A percentile compares a stretch with the other conserved stretches of the same genome.
Evolutionary conservation across 2,888 invertebrate genomes (phyloP).

Genomic region (Hydrotaea cyrtoneurina): DNA sequence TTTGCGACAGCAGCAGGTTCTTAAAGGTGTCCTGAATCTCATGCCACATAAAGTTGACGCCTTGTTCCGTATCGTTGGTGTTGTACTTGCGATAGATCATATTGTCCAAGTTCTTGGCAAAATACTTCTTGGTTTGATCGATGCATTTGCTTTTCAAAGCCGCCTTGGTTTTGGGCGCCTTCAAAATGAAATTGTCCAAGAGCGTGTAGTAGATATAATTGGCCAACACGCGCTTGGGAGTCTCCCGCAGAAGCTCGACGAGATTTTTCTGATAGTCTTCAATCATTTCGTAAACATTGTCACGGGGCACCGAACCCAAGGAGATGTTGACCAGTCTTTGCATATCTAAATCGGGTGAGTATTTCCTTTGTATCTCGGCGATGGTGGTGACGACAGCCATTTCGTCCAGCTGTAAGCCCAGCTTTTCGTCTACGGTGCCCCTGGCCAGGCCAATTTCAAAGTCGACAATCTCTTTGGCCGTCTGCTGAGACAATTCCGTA

Average conservation of each 20-base stretch:
- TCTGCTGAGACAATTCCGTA: conserved; percentile 58
- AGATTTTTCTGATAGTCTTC: conserved; percentile 72
- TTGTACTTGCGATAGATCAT: conserved; percentile 75
- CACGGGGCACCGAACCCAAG: conserved; percentile 68
- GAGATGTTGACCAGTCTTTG: conserved; percentile 71
- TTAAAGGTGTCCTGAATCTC: conserved; percentile 74
- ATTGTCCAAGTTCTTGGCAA: conserved; percentile 77
- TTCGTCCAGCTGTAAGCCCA: conserved; percentile 33
- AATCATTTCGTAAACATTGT: conserved; percentile 71
- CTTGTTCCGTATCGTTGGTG: conserved; percentile 70
- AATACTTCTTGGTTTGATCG: conserved; percentile 70
- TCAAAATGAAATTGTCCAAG: conserved; percentile 70
- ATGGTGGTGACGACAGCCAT: conserved; percentile 67
- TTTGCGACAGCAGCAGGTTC: conserved; percentile 66
- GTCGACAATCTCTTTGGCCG: conserved; percentile 73
- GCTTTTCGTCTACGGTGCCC: conserved; percentile 70
- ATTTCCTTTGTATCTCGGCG: conserved; percentile 70
- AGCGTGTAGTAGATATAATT: conserved; percentile 77
- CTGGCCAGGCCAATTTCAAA: conserved; percentile 75
- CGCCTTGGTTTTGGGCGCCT: conserved; percentile 56
- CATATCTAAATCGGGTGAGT: conserved; percentile 72
- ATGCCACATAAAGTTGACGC: conserved; percentile 75
- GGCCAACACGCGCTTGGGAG: conserved; percentile 72
- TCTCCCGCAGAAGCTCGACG: conserved; percentile 66
- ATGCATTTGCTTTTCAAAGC: conserved; percentile 70